Percentiles rank a stretch among this genome's conserved stretches.
Evolutionary conservation across 2,797 vertebrate species (phyloP).

Genomic region (Octomys mimax): DNA sequence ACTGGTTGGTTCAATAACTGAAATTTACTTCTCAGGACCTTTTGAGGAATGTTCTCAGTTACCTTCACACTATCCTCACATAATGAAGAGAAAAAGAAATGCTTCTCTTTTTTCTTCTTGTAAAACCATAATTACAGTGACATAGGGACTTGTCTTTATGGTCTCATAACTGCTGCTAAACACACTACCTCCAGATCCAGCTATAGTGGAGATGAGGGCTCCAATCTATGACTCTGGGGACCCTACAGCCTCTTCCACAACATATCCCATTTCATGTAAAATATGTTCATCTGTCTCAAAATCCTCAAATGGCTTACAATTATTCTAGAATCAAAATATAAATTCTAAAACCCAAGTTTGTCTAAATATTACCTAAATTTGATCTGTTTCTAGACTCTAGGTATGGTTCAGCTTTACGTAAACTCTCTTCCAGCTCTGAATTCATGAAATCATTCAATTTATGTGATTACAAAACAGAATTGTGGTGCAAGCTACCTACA

Average conservation of each 20-base stretch:
- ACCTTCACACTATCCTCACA: neutral
- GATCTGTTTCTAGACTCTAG: neutral
- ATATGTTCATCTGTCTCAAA: neutral
- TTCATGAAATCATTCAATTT: neutral
- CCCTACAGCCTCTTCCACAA: neutral
- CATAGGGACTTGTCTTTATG: neutral
- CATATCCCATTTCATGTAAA: neutral
- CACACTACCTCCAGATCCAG: neutral
- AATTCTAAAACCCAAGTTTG: neutral
- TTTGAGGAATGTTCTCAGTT: neutral
- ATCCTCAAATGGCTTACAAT: neutral
- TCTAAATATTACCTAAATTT: neutral
- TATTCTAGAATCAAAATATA: neutral
- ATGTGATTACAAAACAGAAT: neutral
- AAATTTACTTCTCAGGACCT: neutral
- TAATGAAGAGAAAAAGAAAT: neutral
- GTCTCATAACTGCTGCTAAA: neutral
- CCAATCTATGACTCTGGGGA: neutral
- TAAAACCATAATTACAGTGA: neutral
- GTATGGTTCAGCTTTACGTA: neutral
- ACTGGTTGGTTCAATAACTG: neutral
- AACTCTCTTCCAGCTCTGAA: neutral
- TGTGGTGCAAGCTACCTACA: neutral
- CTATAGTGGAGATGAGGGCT: neutral
- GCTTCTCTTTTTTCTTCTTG: neutral